A percentile compares a stretch with the other conserved stretches of the same genome.
Conservation (phyloP, 2,888 invertebrate genomes). For the Tetragnatha montana region DNA sequence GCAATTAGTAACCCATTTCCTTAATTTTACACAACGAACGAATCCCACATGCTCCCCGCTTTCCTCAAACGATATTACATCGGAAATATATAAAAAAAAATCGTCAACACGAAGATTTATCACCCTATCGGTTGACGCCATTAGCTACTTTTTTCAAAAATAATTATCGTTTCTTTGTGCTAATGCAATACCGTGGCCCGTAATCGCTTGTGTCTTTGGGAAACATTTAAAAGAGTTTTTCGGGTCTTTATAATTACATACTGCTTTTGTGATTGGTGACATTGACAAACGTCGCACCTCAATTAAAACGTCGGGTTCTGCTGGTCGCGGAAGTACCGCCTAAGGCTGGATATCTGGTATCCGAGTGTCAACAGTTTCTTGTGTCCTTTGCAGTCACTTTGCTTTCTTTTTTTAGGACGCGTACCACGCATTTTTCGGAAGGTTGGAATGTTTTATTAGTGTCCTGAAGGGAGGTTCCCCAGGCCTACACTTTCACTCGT, state of each 20-base stretch:
- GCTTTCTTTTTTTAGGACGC: too few relatives aligned
- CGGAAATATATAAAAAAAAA: not conserved
- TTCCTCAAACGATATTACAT: not conserved
- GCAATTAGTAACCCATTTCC: not conserved
- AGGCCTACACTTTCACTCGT: too few relatives aligned
- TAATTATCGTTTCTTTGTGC: slow-evolving; percentile 37
- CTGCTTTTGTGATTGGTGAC: slow-evolving; percentile 5
- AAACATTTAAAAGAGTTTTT: slow-evolving; percentile 15
- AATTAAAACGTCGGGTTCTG: slow-evolving; percentile 38
- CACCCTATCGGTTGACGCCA: slow-evolving; percentile 19
- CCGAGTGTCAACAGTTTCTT: not conserved
- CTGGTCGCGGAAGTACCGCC: not conserved
- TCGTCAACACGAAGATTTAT: slow-evolving; percentile 37
- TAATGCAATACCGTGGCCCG: slow-evolving; percentile 13
- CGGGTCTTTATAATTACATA: slow-evolving; percentile 30
- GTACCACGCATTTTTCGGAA: too few relatives aligned
- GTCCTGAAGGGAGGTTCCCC: too few relatives aligned
- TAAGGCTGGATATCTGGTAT: not conserved
- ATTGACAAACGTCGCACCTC: slow-evolving; percentile 18
- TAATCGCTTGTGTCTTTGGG: slow-evolving; percentile 1
- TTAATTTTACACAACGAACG: not conserved
- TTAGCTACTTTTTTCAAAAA: slow-evolving; percentile 8
- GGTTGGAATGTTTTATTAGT: too few relatives aligned
- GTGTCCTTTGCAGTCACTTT: not conserved
- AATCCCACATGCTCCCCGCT: not conserved